Evolutionary conservation across 2,888 invertebrate species (phyloP).

Genomic region (Agelastica alni): DNA sequence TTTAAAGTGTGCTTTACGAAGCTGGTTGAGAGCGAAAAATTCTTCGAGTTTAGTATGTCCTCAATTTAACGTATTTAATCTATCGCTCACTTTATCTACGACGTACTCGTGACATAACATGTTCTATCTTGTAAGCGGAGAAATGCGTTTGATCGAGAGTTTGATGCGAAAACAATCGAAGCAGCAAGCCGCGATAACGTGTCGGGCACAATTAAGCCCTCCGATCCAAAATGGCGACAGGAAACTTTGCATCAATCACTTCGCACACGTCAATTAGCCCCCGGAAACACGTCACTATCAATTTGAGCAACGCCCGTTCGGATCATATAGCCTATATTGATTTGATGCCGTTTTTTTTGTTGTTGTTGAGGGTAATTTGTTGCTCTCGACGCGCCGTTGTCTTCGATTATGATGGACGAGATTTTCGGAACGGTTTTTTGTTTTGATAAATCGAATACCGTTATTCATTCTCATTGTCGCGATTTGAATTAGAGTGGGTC

Average conservation of each 20-base stretch:
- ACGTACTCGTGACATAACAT: neutral
- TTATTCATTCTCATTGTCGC: constrained; percentile 1
- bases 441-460: constrained; percentile 7
- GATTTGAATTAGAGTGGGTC: constrained; percentile 5
- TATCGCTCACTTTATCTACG: no score
- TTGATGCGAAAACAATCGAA: constrained; percentile 42
- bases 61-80: no score
- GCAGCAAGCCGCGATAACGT: constrained; percentile 27
- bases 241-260: constrained; percentile 57
- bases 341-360: constrained; percentile 39
- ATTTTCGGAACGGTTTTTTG: constrained; percentile 5
- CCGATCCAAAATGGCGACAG: constrained; percentile 56
- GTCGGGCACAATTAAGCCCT: constrained; percentile 52
- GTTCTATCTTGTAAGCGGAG: neutral
- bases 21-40: no score
- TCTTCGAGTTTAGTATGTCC: no score
- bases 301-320: constrained; percentile 53
- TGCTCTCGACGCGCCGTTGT: constrained; percentile 29
- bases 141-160: constrained; percentile 33
- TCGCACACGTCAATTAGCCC: constrained; percentile 58
- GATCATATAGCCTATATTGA: constrained; percentile 54
- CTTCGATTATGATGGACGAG: constrained; percentile 27
- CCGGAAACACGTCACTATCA: constrained; percentile 59
- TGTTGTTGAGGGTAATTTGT: constrained; percentile 36
- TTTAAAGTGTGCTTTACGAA: no score